Evolutionary conservation across 2,888 invertebrate species (phyloP).

Genomic region (Acanthacorydalis orientalis): DNA sequence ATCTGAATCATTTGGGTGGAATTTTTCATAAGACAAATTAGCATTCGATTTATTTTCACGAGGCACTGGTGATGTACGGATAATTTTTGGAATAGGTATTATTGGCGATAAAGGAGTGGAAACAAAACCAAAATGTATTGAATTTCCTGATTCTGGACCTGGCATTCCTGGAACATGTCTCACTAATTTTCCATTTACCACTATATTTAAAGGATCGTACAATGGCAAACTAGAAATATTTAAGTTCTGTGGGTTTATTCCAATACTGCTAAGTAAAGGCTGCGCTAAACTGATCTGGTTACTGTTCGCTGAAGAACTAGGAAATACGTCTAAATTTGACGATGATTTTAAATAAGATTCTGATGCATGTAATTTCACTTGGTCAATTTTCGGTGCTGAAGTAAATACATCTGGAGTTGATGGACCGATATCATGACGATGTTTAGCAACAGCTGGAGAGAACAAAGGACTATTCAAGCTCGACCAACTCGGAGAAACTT

Average conservation of each 20-base stretch:
- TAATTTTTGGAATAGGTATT: conserved; percentile 8
- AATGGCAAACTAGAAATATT: conserved; percentile 11
- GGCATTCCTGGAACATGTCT: conserved; percentile 80
- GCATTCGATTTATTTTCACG: background rate
- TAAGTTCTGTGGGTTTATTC: background rate
- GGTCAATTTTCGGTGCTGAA: background rate
- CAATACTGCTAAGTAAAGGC: background rate
- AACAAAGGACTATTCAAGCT: background rate
- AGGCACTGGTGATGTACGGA: conserved; percentile 1
- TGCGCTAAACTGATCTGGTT: background rate
- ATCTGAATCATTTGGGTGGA: no score
- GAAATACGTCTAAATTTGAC: background rate
- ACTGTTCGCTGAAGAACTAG: background rate
- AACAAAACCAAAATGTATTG: background rate
- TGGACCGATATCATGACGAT: background rate
- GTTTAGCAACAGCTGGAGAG: background rate
- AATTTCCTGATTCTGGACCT: conserved; percentile 36
- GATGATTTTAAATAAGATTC: background rate
- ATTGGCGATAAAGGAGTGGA: conserved; percentile 19
- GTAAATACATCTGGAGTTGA: background rate
- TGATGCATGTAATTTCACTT: no score
- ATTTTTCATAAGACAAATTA: background rate
- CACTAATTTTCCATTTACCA: conserved; percentile 55
- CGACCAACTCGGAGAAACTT: background rate
- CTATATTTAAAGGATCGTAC: conserved; percentile 31